Evolutionary conservation across 2,113 vertebrate species (phyloP).

Genomic region (Ardeotis arabs): DNA sequence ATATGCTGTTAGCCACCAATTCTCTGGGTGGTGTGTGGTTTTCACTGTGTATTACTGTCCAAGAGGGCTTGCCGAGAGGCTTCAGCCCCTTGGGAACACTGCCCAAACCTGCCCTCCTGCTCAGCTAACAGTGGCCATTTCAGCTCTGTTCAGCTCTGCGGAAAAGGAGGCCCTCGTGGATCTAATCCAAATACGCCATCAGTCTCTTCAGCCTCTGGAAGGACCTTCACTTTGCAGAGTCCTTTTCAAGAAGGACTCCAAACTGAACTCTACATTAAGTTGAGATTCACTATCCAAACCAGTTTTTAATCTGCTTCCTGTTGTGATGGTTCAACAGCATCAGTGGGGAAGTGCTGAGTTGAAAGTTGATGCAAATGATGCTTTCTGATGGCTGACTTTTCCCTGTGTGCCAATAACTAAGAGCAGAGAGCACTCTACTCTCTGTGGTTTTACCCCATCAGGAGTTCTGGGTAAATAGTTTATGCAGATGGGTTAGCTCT

Average conservation of each 20-base stretch:
- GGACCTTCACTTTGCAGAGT: background rate
- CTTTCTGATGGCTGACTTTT: background rate
- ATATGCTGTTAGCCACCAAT: background rate
- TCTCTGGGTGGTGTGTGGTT: background rate
- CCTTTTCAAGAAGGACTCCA: background rate
- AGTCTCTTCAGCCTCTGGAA: background rate
- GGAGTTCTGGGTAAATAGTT: constrained; percentile 2
- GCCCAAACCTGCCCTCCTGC: background rate
- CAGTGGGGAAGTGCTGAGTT: background rate
- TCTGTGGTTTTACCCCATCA: background rate
- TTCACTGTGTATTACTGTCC: background rate
- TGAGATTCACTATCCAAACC: background rate
- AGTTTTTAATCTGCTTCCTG: background rate
- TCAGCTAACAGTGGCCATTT: fast-evolving
- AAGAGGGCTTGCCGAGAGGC: background rate
- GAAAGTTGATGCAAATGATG: background rate
- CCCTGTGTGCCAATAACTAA: background rate
- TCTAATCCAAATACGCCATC: background rate
- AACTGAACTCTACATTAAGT: background rate
- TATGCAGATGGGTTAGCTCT: background rate
- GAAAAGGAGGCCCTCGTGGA: background rate
- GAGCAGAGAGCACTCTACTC: background rate
- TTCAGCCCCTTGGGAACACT: background rate
- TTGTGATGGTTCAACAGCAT: background rate
- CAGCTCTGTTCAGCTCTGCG: background rate